Evolutionary conservation across 1,140 invertebrate genomes (phyloP), one percentile per base, ranked within the genome.

Genomic region (Macrosteles quadrilineatus): DNA sequence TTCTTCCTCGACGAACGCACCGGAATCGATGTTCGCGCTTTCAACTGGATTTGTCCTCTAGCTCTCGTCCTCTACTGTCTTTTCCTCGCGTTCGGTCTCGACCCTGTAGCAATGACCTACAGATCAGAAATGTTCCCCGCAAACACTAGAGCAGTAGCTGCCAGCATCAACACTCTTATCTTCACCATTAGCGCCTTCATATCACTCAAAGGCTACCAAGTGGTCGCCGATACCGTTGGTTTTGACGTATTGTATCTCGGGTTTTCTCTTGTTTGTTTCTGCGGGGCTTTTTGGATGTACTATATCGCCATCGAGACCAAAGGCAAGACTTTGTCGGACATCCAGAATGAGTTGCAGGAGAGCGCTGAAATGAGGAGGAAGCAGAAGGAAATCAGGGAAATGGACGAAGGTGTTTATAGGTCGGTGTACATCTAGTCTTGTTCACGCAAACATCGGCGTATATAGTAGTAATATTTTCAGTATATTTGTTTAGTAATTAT

Each of bases 101-200:
- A 53, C 14, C 53, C 73, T 14, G 53, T 74, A 17, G 30, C 45
- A n/a, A 67, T 47, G 3, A 65, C 71, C 2, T 57, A 70, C 21
- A 57, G 68, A 36, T 73, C 73, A 2, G 75, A 76, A 43, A 63
- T 72, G 43, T 76, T 76, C 45, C 73, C 75, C 21, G 70, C 68
- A 23, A 68, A 71, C 45, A 73, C 71, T 4, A 32, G 75, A 19
- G 72, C 64, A 1, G 21, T 72, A 12, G 72, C 71, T 2, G 47
- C 66, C 30, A 70, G 69, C 0, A 50, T 76, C 19, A 71, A 70
- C 21, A 65, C 67, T 12, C 43, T 76, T 2, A 71, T 59, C 30
- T 65, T 73, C 11, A 72, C 72, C 2, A 30, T 71, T 14, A 31
- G 55, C 1, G 57, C 68, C 25, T 73, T 76, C 59, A 21, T 73